Evolutionary conservation across 92 coral and sea anemone species (phyloP).

Genomic region (Isaurus tuberculatus): DNA sequence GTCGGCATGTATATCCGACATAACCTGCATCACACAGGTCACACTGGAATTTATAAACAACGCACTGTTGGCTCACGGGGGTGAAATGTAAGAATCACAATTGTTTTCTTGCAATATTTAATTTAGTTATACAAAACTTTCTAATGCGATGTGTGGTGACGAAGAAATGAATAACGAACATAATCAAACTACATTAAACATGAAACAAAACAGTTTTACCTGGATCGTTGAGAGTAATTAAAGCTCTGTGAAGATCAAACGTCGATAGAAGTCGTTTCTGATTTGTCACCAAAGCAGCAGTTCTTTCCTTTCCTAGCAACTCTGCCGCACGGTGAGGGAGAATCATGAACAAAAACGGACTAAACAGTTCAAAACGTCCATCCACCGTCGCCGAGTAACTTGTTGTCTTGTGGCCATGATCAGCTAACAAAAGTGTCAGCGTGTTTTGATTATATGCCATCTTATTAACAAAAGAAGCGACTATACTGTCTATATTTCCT

Average conservation of each 20-base stretch:
- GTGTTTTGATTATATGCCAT: slow-evolving; percentile 48
- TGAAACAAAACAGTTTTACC: background rate
- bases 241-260: slow-evolving; percentile 54
- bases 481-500: slow-evolving; percentile 52
- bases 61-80: too few relatives aligned
- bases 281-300: slow-evolving; percentile 49
- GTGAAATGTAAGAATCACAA: too few relatives aligned
- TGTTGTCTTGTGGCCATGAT: slow-evolving; percentile 64
- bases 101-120: too few relatives aligned
- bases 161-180: too few relatives aligned
- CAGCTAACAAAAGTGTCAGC: slow-evolving; percentile 49
- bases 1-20: too few relatives aligned
- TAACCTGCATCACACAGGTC: too few relatives aligned
- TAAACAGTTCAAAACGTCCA: slow-evolving; percentile 61
- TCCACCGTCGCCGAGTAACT: slow-evolving; percentile 43
- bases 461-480: slow-evolving; percentile 44
- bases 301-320: slow-evolving; percentile 38
- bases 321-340: slow-evolving; percentile 49
- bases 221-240: slow-evolving; percentile 56
- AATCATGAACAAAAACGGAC: slow-evolving; percentile 50
- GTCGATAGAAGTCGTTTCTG: slow-evolving; percentile 54
- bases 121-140: too few relatives aligned
- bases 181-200: too few relatives aligned
- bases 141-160: too few relatives aligned
- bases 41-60: too few relatives aligned